Evolutionary conservation across 2,113 vertebrate species (phyloP).

Genomic region (Cyprinodon tularosa): DNA sequence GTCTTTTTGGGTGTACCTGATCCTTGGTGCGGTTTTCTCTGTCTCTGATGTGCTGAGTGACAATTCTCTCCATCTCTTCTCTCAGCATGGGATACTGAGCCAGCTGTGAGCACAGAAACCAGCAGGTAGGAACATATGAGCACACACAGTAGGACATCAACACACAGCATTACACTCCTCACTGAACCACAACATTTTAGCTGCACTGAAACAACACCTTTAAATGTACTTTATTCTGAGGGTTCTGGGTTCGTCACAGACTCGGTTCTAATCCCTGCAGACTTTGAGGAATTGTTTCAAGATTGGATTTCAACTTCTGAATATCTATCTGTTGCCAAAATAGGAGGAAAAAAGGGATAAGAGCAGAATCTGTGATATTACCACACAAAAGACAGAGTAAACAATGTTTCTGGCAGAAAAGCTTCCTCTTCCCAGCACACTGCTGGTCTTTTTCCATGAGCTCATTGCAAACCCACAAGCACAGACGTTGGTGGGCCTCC

Average conservation of each 20-base stretch:
- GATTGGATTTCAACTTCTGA: constrained; percentile 23
- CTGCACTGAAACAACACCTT: constrained; percentile 44
- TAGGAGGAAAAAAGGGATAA: constrained; percentile 28
- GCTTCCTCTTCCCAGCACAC: constrained; percentile 66
- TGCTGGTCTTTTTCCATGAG: constrained; percentile 72
- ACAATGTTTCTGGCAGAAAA: constrained; percentile 67
- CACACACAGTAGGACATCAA: constrained; percentile 20
- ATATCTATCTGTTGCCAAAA: constrained; percentile 17
- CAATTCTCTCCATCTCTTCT: constrained; percentile 98
- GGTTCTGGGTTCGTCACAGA: constrained; percentile 51
- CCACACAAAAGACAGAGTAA: constrained; percentile 59
- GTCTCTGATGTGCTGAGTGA: constrained; percentile 96
- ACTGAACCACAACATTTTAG: constrained; percentile 51
- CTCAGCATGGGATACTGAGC: constrained; percentile 95
- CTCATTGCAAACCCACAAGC: constrained; percentile 71
- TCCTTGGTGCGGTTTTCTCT: constrained; percentile 93
- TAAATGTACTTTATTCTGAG: constrained; percentile 32
- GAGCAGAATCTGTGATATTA: constrained; percentile 68
- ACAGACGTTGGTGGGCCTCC: constrained; percentile 65
- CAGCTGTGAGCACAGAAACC: constrained; percentile 83
- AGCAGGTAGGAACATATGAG: constrained; percentile 60
- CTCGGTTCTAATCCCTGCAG: constrained; percentile 45
- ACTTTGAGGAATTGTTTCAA: neutral
- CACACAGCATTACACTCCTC: constrained; percentile 31
- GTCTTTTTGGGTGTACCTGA: constrained; percentile 83